Evolutionary conservation across 2,113 vertebrate genomes (phyloP), one percentile per base, ranked within the genome.

Genomic region (Myrmophylax atrothorax): DNA sequence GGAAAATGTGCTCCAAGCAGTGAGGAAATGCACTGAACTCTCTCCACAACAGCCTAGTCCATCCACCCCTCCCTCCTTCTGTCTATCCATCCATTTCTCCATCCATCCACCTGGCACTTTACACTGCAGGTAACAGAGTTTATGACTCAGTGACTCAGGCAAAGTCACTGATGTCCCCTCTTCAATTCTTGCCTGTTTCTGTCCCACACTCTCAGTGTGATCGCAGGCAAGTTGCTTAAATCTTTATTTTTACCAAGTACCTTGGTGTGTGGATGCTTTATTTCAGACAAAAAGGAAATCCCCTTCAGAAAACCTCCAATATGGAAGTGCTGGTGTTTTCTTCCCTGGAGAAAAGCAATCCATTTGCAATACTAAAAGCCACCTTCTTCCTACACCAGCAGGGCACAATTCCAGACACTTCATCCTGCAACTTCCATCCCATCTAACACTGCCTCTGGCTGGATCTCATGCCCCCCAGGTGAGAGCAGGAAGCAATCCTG

Each of bases 401-500:
- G 62, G 62, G n/a, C 17, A 14, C 28, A 7, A 13, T 18, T 28
- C 50, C 59, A 68, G 53, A 4, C 15, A 18, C 4, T 19, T 67
- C 6, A 4, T 26, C 25, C 60, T 37, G 25, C 23, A 14, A 2
- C 0, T 7, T 14, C 35, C 59, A 20, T 9, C 35, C 37, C 23
- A 7, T 8, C 17, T 24, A 15, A 35, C 40, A 7, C 70, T 33
- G 64, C 6, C 33, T 60, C 67, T 22, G 42, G 46, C 46, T 18
- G 69, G 18, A 2, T 6, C 63, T 37, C 63, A 24, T 44, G 12
- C 67, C 7, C 37, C 9, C 26, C 2, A 1, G 0, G 2, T 3
- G 24, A 50, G 25, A 9, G 25, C 29, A n/a, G 35, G 12, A n/a
- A 63, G 49, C 22, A 14, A 40, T 14, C 47, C 67, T 20, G 60